Evolutionary conservation across 2,797 vertebrate species (phyloP).

Genomic region (Epinephelus awoara): DNA sequence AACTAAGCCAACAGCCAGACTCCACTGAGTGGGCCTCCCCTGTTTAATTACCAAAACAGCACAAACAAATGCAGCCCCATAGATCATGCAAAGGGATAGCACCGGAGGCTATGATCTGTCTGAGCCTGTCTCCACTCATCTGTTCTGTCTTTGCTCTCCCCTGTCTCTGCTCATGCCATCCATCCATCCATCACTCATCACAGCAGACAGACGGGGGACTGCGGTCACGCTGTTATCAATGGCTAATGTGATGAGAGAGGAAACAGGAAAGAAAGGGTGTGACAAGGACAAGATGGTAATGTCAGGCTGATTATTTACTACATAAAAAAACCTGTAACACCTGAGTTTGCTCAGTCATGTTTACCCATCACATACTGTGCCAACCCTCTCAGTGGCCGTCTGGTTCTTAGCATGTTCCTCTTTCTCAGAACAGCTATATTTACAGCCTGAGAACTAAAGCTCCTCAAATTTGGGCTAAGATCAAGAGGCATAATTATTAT

Average conservation of each 20-base stretch:
- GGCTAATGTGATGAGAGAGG: constrained; percentile 45
- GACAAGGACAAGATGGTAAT: constrained; percentile 37
- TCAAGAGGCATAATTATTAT: neutral
- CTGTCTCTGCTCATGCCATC: constrained; percentile 33
- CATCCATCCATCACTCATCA: constrained; percentile 68
- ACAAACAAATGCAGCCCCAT: constrained; percentile 76
- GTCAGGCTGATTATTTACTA: constrained; percentile 32
- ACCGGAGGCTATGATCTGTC: constrained; percentile 53
- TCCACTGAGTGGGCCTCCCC: constrained; percentile 63
- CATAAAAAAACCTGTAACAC: constrained; percentile 10
- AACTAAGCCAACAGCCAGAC: constrained; percentile 71
- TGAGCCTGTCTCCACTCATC: constrained; percentile 33
- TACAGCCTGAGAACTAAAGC: neutral
- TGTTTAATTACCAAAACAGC: constrained; percentile 80
- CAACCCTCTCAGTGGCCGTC: neutral
- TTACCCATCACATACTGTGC: neutral
- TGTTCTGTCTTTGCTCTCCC: constrained; percentile 18
- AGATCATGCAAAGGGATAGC: constrained; percentile 65
- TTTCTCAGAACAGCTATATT: neutral
- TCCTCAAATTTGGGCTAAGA: neutral
- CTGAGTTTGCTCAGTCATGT: constrained; percentile 8
- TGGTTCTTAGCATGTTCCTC: neutral
- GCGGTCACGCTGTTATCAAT: constrained; percentile 48
- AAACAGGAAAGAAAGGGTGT: constrained; percentile 22
- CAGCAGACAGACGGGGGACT: constrained; percentile 48